A percentile compares a stretch with the other conserved stretches of the same genome.
These are phyloP conservation scores for Allophyes oxyacanthae DNA, from an alignment of 2,888 invertebrate genomes.

Conservation along the genomic window DNA sequence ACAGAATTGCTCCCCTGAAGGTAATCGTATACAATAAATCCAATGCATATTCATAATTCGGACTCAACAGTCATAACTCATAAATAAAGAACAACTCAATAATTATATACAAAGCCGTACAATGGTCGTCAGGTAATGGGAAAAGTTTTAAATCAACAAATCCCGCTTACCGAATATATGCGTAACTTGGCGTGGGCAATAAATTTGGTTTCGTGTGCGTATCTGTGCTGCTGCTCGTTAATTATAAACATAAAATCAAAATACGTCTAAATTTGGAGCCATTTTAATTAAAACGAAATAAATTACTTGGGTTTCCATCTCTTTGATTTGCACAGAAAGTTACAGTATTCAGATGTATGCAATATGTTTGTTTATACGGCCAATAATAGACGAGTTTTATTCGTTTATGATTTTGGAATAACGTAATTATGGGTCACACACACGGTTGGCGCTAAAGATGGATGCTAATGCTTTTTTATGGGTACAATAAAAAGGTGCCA, in stretches of 20 bases:
- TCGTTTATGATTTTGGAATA: neutral
- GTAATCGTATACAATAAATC: conserved; percentile 30
- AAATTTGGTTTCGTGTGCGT: conserved; percentile 50
- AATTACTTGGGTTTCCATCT: neutral
- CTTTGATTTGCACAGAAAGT: conserved; percentile 3
- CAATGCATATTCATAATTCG: conserved; percentile 40
- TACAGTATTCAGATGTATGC: conserved; percentile 1
- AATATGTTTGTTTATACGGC: no score
- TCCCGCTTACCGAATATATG: conserved; percentile 46
- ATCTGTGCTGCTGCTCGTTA: conserved; percentile 36
- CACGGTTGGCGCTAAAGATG: conserved; percentile 50
- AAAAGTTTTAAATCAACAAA: conserved; percentile 67
- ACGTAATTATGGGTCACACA: conserved; percentile 24
- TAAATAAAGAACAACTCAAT: conserved; percentile 50
- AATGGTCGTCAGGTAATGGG: conserved; percentile 59
- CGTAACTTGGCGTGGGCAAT: conserved; percentile 35
- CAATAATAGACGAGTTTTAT: no score
- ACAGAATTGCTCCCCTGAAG: no score
- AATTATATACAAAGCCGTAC: conserved; percentile 49
- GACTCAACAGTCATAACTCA: conserved; percentile 10
- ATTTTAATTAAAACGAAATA: conserved; percentile 24
- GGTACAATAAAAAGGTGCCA: conserved; percentile 65
- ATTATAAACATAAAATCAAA: conserved; percentile 42
- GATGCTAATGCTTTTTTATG: conserved; percentile 66
- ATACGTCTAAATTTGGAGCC: conserved; percentile 19